These are phyloP conservation scores for Antheraea pernyi DNA, from an alignment of 1,140 invertebrate species.

Conservation along the genomic window DNA sequence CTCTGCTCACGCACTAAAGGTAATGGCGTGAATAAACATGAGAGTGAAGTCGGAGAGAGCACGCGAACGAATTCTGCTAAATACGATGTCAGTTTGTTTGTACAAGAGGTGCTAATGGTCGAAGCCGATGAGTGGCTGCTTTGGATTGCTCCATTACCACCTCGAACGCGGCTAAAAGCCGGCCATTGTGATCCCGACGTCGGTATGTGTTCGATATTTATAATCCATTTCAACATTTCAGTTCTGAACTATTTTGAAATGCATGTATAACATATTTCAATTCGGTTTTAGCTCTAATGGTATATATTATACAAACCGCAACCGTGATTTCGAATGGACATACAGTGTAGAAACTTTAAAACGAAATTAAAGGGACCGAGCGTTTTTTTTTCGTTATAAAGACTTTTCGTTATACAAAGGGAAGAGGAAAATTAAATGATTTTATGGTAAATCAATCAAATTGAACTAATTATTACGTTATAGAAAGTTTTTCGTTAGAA, in stretches of 20 bases:
- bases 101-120: background rate
- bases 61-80: slow-evolving; percentile 1
- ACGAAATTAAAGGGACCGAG: too few relatives aligned
- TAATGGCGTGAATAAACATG: background rate
- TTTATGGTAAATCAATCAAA: too few relatives aligned
- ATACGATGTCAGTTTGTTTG: background rate
- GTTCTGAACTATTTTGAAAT: background rate
- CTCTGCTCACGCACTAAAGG: background rate
- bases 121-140: background rate
- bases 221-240: background rate
- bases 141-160: slow-evolving; percentile 37
- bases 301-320: too few relatives aligned
- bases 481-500: too few relatives aligned
- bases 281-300: too few relatives aligned
- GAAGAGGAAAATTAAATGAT: too few relatives aligned
- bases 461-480: too few relatives aligned
- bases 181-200: slow-evolving; percentile 29
- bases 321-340: too few relatives aligned
- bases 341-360: too few relatives aligned
- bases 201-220: background rate
- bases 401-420: too few relatives aligned
- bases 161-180: slow-evolving; percentile 29
- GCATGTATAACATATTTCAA: too few relatives aligned
- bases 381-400: too few relatives aligned
- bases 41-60: background rate